Percentiles rank a stretch among this genome's conserved stretches.
phyloP scores from a whole-genome alignment of 2,888 invertebrate species.

The Rotaria macrura region DNA sequence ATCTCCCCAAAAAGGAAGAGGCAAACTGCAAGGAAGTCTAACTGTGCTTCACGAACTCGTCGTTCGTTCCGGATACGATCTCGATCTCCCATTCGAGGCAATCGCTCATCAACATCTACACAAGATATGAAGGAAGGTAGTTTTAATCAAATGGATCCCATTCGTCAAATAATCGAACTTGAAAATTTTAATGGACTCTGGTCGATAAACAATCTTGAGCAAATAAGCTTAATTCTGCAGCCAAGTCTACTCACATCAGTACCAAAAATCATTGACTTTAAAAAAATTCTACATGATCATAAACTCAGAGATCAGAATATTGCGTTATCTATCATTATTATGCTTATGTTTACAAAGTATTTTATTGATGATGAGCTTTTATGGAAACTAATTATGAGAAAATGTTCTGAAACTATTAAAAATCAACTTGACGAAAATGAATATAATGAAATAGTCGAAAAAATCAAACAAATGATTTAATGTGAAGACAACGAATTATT shows the following conservation, averaged over 20 bases:
- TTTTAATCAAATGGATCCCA: not conserved
- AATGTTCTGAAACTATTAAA: not conserved
- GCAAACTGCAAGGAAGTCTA: no score
- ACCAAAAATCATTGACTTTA: not conserved
- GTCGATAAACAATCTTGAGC: not conserved
- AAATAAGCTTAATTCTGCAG: not conserved
- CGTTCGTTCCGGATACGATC: not conserved
- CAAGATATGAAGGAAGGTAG: not conserved
- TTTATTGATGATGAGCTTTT: not conserved
- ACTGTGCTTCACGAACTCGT: no score
- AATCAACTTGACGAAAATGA: not conserved
- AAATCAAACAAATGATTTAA: no score
- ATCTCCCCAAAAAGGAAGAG: no score
- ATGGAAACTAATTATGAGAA: not conserved
- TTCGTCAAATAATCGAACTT: not conserved
- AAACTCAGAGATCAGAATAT: not conserved
- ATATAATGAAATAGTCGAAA: not conserved
- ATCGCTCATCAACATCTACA: no score
- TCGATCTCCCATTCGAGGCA: not conserved
- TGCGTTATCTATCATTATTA: not conserved
- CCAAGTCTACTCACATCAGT: not conserved
- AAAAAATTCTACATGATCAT: not conserved
- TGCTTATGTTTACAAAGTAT: not conserved
- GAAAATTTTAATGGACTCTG: not conserved
- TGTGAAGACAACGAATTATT: no score